Base-by-base conservation (phyloP, 2,888 invertebrate species). In the Lobophora halterata region DNA sequence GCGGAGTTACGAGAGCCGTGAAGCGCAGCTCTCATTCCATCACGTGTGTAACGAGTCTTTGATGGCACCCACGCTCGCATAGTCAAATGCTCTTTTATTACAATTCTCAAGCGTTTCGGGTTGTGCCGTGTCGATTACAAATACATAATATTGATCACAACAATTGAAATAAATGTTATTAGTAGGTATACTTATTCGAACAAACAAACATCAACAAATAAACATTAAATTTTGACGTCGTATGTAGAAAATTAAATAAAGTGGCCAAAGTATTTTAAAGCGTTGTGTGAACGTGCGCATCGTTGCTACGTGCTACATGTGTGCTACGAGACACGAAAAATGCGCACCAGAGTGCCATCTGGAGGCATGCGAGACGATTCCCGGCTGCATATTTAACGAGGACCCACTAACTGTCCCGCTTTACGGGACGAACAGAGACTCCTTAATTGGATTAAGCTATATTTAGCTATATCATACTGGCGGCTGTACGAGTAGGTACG, bases 301-400 rank as follows among this genome's bases (percentile, higher is more conserved):
- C 16, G 10, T n/a, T 13, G 19, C 10, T 25, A 40, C 14, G 10
- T 13, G 19, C 10, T 25, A 40, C 34, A 29, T 24, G 24, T 25
- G 8, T 24, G 28, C 16, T 25, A 28, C 35, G 36, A 19, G 14
- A 14, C 9, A 28, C 10, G 10, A 32, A 12, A 27, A 28, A 14
- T 26, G 14, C 18, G 21, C 18, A 17, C 6, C 17, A 19, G 16
- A 33, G 10, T 14, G 29, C 31, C 28, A 14, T 12, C 26, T 32
- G 14, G 29, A 31, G 25, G 35, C 46, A 42, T 39, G 31, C 36
- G 31, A 33, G 39, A 41, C 38, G 33, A 36, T 20, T 46, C 36
- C 32, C 43, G 24, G 36, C 36, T 77, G 70, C 69, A 78, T 76
- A 65, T 74, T 77, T 74, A 75, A 77, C 62, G 67, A 70, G 63